Conservation (phyloP, 2,797 vertebrate species). For the Pseudotriccus pelzelni region DNA sequence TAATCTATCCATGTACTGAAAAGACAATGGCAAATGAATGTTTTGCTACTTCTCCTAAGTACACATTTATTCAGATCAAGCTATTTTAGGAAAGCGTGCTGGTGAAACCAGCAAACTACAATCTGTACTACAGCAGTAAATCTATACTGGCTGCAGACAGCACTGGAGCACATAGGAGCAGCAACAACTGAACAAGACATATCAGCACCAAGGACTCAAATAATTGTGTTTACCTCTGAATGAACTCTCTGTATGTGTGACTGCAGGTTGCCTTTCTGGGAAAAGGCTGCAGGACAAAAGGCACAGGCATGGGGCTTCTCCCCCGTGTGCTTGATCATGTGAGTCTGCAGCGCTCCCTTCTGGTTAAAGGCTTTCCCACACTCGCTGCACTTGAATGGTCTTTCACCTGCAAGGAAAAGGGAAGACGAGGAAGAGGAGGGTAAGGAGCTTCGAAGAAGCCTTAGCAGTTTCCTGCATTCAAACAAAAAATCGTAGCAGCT, state of each 20-base stretch:
- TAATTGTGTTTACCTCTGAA: slow-evolving; percentile 87
- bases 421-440: fast-evolving
- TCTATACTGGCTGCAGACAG: not conserved
- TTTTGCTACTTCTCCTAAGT: not conserved
- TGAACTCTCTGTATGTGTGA: slow-evolving; percentile 97
- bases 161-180: not conserved
- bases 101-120: not conserved
- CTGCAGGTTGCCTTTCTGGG: slow-evolving; percentile 97
- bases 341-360: slow-evolving; percentile 98
- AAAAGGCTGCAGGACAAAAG: slow-evolving; percentile 96
- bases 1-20: not conserved
- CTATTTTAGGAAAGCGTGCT: not conserved
- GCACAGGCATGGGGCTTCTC: slow-evolving; percentile 97
- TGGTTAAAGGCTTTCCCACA: slow-evolving; percentile 99
- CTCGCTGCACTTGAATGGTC: slow-evolving; percentile 91
- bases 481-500: not conserved
- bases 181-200: not conserved
- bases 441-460: not conserved
- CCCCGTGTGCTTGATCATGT: slow-evolving; percentile 97
- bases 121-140: not conserved
- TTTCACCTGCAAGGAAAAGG: slow-evolving; percentile 82
- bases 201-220: not conserved
- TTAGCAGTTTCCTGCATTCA: not conserved
- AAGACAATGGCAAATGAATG: not conserved
- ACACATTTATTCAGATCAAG: not conserved